phyloP scores from a whole-genome alignment of 2,797 vertebrate species.

The Ispidina picta region DNA sequence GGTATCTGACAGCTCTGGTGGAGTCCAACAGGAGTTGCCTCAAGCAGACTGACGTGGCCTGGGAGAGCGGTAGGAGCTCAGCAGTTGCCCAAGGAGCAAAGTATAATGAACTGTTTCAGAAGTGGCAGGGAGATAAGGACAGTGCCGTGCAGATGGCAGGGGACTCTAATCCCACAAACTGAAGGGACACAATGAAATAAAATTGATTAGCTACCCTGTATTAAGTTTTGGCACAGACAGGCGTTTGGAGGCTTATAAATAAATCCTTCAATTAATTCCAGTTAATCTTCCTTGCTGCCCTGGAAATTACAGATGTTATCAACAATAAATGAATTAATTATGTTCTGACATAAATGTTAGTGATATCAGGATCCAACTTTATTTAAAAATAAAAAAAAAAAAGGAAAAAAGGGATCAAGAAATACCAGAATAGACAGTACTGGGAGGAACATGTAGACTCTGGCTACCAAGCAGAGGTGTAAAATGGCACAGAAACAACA shows the following conservation, averaged over 20 bases:
- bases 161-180: not conserved
- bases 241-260: not conserved
- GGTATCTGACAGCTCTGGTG: not conserved
- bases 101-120: not conserved
- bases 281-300: not conserved
- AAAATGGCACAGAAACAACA: not conserved
- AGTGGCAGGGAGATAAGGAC: not conserved
- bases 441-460: not conserved
- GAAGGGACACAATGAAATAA: not conserved
- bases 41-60: not conserved
- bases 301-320: not conserved
- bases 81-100: not conserved
- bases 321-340: not conserved
- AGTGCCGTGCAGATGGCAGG: not conserved
- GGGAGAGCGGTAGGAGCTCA: not conserved
- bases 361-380: not conserved
- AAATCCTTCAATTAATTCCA: slow-evolving; percentile 22
- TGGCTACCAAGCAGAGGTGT: not conserved
- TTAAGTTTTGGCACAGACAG: not conserved
- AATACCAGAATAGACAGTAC: not conserved
- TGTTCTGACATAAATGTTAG: not conserved
- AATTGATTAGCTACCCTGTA: not conserved
- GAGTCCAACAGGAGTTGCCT: not conserved
- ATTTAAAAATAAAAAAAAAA: not conserved
- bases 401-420: not conserved